Evolutionary conservation across 2,113 vertebrate species (phyloP), one percentile per base, ranked within the genome.

Genomic region (Numenius arquata): DNA sequence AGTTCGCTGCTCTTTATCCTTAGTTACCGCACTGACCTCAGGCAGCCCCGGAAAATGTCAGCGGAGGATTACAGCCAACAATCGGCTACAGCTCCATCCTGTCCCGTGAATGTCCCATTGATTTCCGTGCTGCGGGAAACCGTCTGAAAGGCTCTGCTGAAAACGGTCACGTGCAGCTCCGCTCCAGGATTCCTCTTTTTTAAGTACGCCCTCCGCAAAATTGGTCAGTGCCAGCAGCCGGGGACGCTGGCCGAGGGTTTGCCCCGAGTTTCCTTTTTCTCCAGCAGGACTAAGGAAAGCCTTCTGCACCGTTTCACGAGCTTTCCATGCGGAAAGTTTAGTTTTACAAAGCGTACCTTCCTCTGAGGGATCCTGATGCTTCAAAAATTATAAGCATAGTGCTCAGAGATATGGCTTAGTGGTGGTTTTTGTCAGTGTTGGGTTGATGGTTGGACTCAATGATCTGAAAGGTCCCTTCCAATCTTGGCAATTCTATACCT

Each of bases 81-180:
- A 90, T 84, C 48, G 41, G 73, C 86, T 92, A 91, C 87, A 92
- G 89, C 73, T 95, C 62, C 81, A 95, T 96, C 93, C 86, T 95
- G 76, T 90, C 67, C 70, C 45, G 40, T 85, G 91, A 95, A 96
- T 87, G 90, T 95, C 36, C 32, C 92, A 85, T 90, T 96, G 92
- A 90, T 92, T 92, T 84, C 80, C 61, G 45, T 38, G 56, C 74
- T 81, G 86, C 4, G 4, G 88, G 70, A 89, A 89, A 48, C 36
- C 66, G 78, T 81, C 80, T 70, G 70, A 95, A 93, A 94, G 91
- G 80, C 70, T 85, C 91, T 89, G 70, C 76, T 91, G 76, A 89
- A 75, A 96, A 87, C 25, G 16, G 30, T 77, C 50, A 80, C 30
- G 73, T 90, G 84, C 73, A 62, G 38, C 71, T 70, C 74, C 73